Conservation (phyloP, 2,888 invertebrate species). For the Clivina fossor region DNA sequence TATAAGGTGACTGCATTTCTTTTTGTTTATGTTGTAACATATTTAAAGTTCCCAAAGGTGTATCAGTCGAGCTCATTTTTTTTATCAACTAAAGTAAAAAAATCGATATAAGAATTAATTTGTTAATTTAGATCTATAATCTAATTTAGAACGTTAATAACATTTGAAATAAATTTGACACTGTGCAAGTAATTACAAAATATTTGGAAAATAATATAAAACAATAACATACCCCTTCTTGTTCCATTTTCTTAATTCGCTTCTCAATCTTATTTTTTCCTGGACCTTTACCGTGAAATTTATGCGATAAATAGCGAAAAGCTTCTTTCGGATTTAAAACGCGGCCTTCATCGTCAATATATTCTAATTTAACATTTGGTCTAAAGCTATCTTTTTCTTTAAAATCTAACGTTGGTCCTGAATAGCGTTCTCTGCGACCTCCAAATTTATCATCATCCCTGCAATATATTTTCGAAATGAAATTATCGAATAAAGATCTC, state of each 20-base stretch:
- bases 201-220: slow-evolving; percentile 8
- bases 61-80: slow-evolving; percentile 97
- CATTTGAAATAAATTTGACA: too few relatives aligned
- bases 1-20: slow-evolving; percentile 88
- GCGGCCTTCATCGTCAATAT: slow-evolving; percentile 95
- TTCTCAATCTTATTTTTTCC: slow-evolving; percentile 99
- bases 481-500: neutral
- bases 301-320: slow-evolving; percentile 93
- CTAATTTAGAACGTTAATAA: too few relatives aligned
- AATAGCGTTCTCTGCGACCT: slow-evolving; percentile 68
- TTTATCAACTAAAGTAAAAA: slow-evolving; percentile 74
- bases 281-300: slow-evolving; percentile 99
- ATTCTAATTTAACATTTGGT: slow-evolving; percentile 93
- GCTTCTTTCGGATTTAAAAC: slow-evolving; percentile 94
- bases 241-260: slow-evolving; percentile 89
- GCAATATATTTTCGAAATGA: too few relatives aligned
- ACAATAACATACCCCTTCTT: slow-evolving; percentile 74
- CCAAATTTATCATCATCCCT: slow-evolving; percentile 80
- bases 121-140: too few relatives aligned
- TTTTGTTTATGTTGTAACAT: slow-evolving; percentile 95
- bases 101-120: slow-evolving; percentile 9
- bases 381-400: slow-evolving; percentile 88
- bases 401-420: slow-evolving; percentile 88
- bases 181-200: too few relatives aligned
- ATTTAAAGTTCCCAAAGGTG: slow-evolving; percentile 91